These are phyloP conservation scores for Scylla paramamosain DNA, from an alignment of 1,140 invertebrate species.

Conservation along the genomic window DNA sequence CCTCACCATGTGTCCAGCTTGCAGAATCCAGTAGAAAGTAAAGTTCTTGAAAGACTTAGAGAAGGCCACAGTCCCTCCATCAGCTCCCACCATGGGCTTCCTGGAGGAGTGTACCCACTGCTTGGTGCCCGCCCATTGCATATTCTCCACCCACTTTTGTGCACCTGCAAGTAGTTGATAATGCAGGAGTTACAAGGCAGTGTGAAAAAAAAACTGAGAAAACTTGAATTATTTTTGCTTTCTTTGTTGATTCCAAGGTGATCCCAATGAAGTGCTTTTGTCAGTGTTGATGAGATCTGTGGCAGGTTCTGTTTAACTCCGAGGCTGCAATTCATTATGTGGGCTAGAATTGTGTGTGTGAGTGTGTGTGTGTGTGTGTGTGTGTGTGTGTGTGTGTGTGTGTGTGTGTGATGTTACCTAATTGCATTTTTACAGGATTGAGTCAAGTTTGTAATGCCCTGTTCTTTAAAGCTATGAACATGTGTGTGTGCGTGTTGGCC, in stretches of 20 bases:
- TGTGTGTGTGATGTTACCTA: too few species aligned
- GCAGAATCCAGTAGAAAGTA: conserved; percentile 65
- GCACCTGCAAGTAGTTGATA: conserved; percentile 40
- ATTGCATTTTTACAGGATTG: too few species aligned
- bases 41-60: conserved; percentile 69
- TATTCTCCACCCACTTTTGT: conserved; percentile 69
- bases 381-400: too few species aligned
- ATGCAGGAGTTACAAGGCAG: too few species aligned
- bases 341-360: too few species aligned
- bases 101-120: conserved; percentile 52
- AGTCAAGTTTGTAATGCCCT: too few species aligned
- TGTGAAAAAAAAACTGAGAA: neutral
- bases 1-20: conserved; percentile 70
- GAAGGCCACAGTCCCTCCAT: conserved; percentile 56
- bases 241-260: neutral
- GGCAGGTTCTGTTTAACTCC: too few species aligned
- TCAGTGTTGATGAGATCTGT: too few species aligned
- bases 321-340: too few species aligned
- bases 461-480: neutral
- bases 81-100: conserved; percentile 41
- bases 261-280: too few species aligned
- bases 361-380: too few species aligned
- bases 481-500: conserved; percentile 15
- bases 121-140: conserved; percentile 64
- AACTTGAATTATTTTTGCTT: neutral